Evolutionary conservation across 2,888 invertebrate genomes (phyloP).

Genomic region (Sphecodes monilicornis): DNA sequence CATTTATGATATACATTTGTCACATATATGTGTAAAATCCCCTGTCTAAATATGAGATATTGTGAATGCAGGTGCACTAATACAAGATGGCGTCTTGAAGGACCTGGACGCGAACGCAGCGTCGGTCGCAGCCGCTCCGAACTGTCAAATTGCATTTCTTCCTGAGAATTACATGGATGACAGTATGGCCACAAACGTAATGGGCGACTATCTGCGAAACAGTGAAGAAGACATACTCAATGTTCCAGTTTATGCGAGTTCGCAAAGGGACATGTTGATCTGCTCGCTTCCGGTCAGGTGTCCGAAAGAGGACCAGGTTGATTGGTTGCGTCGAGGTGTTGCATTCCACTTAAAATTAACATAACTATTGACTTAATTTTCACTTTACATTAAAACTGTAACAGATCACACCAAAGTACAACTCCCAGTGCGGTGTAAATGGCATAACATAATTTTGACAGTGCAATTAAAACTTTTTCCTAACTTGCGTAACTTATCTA

Average conservation of each 20-base stretch:
- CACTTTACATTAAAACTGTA: background rate
- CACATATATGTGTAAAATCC: too few relatives aligned
- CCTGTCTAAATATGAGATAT: background rate
- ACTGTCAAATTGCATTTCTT: constrained; percentile 77
- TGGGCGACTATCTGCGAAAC: background rate
- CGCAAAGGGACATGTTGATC: constrained; percentile 76
- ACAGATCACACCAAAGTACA: background rate
- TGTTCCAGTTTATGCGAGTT: constrained; percentile 79
- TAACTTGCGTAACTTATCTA: too few relatives aligned
- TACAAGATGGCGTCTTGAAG: constrained; percentile 75
- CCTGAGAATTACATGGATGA: constrained; percentile 61
- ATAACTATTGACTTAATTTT: background rate
- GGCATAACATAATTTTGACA: background rate
- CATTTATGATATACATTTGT: too few relatives aligned
- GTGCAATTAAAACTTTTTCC: too few relatives aligned
- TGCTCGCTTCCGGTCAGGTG: constrained; percentile 79
- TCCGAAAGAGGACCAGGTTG: constrained; percentile 71
- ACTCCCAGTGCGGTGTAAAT: background rate
- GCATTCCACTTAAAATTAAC: constrained; percentile 76
- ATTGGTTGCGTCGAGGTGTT: constrained; percentile 80
- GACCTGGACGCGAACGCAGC: constrained; percentile 78
- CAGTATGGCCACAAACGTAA: constrained; percentile 20
- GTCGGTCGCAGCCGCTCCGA: constrained; percentile 77
- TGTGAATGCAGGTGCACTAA: constrained; percentile 74
- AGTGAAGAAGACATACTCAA: constrained; percentile 59